phyloP scores from a whole-genome alignment of 53 echinoderm and acorn worm species.

The Holothuria scabra region DNA sequence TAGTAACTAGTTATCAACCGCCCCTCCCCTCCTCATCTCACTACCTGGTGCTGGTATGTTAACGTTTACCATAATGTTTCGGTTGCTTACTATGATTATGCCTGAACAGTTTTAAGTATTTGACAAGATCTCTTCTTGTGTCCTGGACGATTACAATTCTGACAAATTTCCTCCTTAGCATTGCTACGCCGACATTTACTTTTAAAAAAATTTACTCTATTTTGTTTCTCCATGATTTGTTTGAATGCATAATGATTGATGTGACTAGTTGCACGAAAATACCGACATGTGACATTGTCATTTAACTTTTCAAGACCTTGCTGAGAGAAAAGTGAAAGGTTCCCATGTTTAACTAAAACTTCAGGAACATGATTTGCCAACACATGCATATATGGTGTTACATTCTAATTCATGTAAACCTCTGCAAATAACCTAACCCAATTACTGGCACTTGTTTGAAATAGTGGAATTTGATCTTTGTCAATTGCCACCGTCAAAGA shows the following conservation, averaged over 20 bases:
- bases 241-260: background rate
- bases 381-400: constrained; percentile 21
- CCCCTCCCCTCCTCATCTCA: too few relatives aligned
- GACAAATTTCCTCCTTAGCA: too few relatives aligned
- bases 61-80: too few relatives aligned
- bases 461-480: background rate
- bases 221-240: constrained; percentile 16
- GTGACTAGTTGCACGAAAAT: background rate
- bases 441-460: background rate
- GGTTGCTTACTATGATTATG: too few relatives aligned
- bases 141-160: too few relatives aligned
- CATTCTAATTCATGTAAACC: background rate
- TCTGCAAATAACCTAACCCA: constrained; percentile 5
- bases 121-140: too few relatives aligned
- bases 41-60: too few relatives aligned
- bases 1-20: too few relatives aligned
- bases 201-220: background rate
- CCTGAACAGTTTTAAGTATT: too few relatives aligned
- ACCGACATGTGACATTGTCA: constrained; percentile 24
- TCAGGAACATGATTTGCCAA: background rate
- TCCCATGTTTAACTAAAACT: background rate
- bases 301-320: constrained; percentile 8
- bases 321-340: background rate
- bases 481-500: background rate
- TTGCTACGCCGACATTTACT: background rate